Conservation (phyloP, 2,113 vertebrate genomes). For the Sander vitreus region DNA sequence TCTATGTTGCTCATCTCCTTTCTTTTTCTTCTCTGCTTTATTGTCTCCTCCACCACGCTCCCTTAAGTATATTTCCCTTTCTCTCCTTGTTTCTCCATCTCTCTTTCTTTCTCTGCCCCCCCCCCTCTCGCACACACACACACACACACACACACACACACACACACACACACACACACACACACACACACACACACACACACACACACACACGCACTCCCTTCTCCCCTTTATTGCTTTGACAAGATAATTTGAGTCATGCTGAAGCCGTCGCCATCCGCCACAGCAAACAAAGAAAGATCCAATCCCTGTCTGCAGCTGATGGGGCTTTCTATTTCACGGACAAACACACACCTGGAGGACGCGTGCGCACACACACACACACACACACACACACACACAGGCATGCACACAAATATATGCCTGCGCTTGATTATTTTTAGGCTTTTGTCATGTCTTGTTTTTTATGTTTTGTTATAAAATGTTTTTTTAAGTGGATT, state of each 20-base stretch:
- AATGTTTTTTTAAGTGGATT: constrained; percentile 16
- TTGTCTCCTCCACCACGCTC: constrained; percentile 2
- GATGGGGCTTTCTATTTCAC: constrained; percentile 69
- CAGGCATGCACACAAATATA: constrained; percentile 21
- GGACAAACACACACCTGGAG: constrained; percentile 62
- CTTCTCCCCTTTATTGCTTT: constrained; percentile 76
- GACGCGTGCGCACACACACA: constrained; percentile 4
- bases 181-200: not conserved
- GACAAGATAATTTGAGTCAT: constrained; percentile 86
- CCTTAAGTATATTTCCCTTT: constrained; percentile 37
- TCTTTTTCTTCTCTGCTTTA: not conserved
- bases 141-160: not conserved
- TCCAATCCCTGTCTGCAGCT: constrained; percentile 72
- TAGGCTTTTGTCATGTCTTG: constrained; percentile 27
- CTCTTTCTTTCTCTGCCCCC: constrained; percentile 25
- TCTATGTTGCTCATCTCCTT: not conserved
- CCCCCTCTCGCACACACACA: constrained; percentile 21
- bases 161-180: no score
- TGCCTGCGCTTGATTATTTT: constrained; percentile 38
- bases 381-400: constrained; percentile 19
- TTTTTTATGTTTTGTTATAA: not conserved
- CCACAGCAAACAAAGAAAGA: constrained; percentile 80
- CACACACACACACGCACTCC: no score
- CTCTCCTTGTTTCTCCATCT: constrained; percentile 51
- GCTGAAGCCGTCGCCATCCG: constrained; percentile 75